A percentile compares a stretch with the other conserved stretches of the same genome.
Evolutionary conservation across 2,797 vertebrate genomes (phyloP).

Genomic region (Hybognathus amarus): DNA sequence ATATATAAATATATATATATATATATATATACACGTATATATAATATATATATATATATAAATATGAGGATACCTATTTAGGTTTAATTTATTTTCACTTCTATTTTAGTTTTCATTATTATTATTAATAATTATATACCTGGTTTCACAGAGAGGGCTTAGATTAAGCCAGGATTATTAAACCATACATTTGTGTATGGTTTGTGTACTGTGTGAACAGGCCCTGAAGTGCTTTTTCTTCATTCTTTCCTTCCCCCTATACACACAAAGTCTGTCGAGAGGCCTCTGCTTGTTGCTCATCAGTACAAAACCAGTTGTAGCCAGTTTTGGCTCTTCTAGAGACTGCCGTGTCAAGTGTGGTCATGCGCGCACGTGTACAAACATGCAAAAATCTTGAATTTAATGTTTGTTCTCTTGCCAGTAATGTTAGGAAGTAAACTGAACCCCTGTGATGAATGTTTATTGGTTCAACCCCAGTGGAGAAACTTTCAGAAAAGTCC

Average conservation of each 20-base stretch:
- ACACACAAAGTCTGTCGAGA: constrained; percentile 25
- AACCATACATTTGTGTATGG: background rate
- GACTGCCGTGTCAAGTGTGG: constrained; percentile 34
- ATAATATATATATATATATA: too few relatives aligned
- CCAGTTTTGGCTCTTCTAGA: constrained; percentile 56
- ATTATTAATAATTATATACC: background rate
- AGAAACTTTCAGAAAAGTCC: constrained; percentile 34
- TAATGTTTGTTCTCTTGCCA: background rate
- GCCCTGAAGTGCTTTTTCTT: background rate
- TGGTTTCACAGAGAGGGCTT: too few relatives aligned
- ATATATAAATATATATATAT: too few relatives aligned
- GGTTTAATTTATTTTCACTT: background rate
- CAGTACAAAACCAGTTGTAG: constrained; percentile 58
- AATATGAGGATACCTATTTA: background rate
- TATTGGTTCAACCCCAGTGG: background rate
- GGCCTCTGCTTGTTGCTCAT: constrained; percentile 51
- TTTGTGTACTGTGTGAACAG: background rate
- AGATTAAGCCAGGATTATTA: too few relatives aligned
- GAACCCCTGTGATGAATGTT: background rate
- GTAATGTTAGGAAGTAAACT: background rate
- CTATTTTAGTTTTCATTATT: background rate
- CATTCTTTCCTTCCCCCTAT: background rate
- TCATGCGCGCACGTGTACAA: constrained; percentile 1
- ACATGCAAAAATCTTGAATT: constrained; percentile 11
- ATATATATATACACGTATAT: background rate